Conservation (phyloP, 2,888 invertebrate species). For the Acronicta leporina region DNA sequence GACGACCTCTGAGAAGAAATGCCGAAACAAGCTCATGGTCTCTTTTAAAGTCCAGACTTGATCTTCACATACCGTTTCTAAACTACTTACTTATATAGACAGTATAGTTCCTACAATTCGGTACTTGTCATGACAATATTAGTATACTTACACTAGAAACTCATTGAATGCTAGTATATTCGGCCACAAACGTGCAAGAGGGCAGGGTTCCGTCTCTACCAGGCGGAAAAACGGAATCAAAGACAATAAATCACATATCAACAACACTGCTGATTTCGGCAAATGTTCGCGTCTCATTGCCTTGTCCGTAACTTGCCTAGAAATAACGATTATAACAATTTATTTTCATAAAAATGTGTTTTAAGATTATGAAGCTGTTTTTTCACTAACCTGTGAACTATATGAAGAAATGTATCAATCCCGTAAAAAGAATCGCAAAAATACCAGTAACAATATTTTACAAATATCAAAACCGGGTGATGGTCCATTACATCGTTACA, state of each 20-base stretch:
- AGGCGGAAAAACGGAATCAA: slow-evolving; percentile 68
- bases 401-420: slow-evolving; percentile 72
- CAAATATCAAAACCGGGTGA: slow-evolving; percentile 48
- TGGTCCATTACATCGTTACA: slow-evolving; percentile 67
- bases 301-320: slow-evolving; percentile 67
- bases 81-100: too few relatives aligned
- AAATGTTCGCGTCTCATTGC: slow-evolving; percentile 70
- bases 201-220: slow-evolving; percentile 52
- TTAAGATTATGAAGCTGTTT: too few relatives aligned
- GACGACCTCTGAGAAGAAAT: too few relatives aligned
- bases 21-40: too few relatives aligned
- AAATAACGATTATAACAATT: slow-evolving; percentile 8
- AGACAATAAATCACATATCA: slow-evolving; percentile 67
- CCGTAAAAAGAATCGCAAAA: slow-evolving; percentile 68
- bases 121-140: neutral
- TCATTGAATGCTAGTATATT: slow-evolving; percentile 69
- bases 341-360: too few relatives aligned
- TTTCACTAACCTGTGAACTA: slow-evolving; percentile 59
- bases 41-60: too few relatives aligned
- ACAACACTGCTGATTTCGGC: slow-evolving; percentile 66
- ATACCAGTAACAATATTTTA: slow-evolving; percentile 70
- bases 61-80: too few relatives aligned
- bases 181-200: slow-evolving; percentile 62
- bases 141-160: slow-evolving; percentile 68
- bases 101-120: too few relatives aligned